Evolutionary conservation across 64 coral and sea anemone genomes (phyloP).

Genomic region (Porites lutea): DNA sequence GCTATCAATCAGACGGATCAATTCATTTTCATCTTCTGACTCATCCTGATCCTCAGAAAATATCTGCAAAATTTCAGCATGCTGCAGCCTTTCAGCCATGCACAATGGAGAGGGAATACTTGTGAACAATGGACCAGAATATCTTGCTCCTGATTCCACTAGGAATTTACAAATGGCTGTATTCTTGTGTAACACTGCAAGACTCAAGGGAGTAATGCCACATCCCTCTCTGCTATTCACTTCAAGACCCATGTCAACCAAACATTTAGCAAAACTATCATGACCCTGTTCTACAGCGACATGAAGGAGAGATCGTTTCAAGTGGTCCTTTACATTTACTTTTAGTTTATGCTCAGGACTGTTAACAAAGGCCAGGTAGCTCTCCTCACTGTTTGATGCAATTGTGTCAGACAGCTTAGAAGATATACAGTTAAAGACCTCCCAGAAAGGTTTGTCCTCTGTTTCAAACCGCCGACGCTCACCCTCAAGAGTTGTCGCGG

Average conservation of each 20-base stretch:
- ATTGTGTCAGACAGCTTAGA: background rate
- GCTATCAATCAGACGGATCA: no score
- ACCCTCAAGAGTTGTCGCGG: constrained; percentile 21
- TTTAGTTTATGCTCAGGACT: background rate
- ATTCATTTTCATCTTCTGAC: no score
- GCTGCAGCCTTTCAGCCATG: no score
- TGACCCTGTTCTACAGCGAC: constrained; percentile 42
- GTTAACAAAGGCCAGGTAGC: background rate
- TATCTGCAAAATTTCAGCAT: no score
- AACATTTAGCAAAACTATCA: background rate
- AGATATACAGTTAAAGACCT: background rate
- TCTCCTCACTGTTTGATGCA: background rate
- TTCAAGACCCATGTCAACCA: constrained; percentile 27
- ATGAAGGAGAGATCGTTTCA: constrained; percentile 11
- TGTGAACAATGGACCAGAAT: background rate
- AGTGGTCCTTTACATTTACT: constrained; percentile 41
- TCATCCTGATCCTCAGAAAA: no score
- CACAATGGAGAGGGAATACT: no score
- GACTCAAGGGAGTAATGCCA: constrained; percentile 6
- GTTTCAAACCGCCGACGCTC: constrained; percentile 22
- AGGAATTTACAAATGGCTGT: background rate
- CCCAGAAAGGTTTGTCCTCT: constrained; percentile 44
- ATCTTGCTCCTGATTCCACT: background rate
- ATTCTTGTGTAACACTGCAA: constrained; percentile 30
- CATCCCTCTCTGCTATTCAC: constrained; percentile 39